Evolutionary conservation across 1,140 invertebrate genomes (phyloP).

Genomic region (Drosophila asahinai): DNA sequence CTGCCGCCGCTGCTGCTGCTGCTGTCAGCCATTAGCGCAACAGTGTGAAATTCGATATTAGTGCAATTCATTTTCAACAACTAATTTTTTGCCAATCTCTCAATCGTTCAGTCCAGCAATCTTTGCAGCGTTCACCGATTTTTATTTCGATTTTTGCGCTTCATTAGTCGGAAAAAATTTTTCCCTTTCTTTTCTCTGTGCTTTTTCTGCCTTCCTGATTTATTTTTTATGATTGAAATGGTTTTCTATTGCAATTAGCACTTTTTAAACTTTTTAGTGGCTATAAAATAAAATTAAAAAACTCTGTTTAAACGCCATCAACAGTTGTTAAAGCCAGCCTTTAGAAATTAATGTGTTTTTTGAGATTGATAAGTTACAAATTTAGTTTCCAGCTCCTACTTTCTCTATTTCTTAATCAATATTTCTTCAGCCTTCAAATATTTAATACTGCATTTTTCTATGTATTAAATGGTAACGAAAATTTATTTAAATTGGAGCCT

Average conservation of each 20-base stretch:
- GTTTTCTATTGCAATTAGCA: conserved; percentile 65
- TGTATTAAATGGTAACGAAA: too few relatives aligned
- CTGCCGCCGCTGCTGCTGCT: conserved; percentile 43
- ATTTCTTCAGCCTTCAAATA: too few relatives aligned
- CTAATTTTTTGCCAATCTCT: conserved; percentile 73
- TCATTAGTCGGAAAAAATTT: conserved; percentile 63
- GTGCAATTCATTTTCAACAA: conserved; percentile 84
- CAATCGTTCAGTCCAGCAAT: conserved; percentile 38
- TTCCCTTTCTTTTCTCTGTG: background rate
- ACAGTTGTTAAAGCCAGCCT: background rate
- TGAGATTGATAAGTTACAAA: too few relatives aligned
- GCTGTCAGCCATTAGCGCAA: conserved; percentile 74
- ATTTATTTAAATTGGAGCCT: too few relatives aligned
- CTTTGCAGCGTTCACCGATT: conserved; percentile 15
- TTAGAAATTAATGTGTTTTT: background rate
- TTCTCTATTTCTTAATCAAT: too few relatives aligned
- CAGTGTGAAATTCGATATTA: conserved; percentile 83
- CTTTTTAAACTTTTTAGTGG: conserved; percentile 31
- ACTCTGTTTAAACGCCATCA: too few relatives aligned
- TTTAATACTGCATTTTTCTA: too few relatives aligned
- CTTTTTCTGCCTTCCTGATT: conserved; percentile 3
- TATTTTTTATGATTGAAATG: conserved; percentile 64
- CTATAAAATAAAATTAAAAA: background rate
- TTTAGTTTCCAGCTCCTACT: too few relatives aligned
- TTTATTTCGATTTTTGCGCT: conserved; percentile 62